Evolutionary conservation across 2,113 vertebrate species (phyloP), one percentile per base, ranked within the genome.

Genomic region (Hirundichthys speculiger): DNA sequence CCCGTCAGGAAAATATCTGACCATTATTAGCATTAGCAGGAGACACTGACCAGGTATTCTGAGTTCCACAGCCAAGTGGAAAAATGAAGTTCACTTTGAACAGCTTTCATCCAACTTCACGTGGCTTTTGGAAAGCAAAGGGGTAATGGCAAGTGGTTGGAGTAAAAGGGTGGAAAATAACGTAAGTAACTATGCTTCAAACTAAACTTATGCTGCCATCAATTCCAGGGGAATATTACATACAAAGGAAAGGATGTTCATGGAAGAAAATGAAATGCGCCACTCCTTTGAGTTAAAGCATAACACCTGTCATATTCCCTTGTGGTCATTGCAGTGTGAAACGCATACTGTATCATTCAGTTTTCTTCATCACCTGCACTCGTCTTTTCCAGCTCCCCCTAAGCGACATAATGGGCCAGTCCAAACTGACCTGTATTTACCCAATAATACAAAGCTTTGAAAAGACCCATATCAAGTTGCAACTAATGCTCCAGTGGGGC

Each of bases 401-500:
- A 70, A 72, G 87, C 86, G 70, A 87, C 85, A 87, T 86, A 89
- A 91, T 88, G 86, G 89, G 80, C 85, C 70, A 62, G 80, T 80
- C 88, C 87, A 87, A 89, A 90, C 84, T 89, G 86, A 89, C 90
- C 90, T 88, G 88, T 91, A 91, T 92, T 92, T 92, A 91, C 90
- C 90, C 87, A 91, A 90, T 91, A 91, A 92, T 87, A 90, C 63
- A 58, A 78, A 86, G 86, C 86, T 88, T 88, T 91, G 90, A 90
- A 89, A 89, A 85, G 88, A 85, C 77, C 75, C 73, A 50, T 82
- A 91, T 92, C 89, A 7, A 76, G 89, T 92, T 90, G 85, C 91
- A 88, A 73, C 81, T 91, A 91, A 92, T 91, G 90, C 86, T 90
- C 79, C 84, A 79, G 82, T 86, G 88, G 87, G 90, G 86, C 88